Percentiles rank a stretch among this genome's conserved stretches.
These are phyloP conservation scores for Corythucha ciliata DNA, from an alignment of 2,888 invertebrate genomes.

Conservation along the genomic window DNA sequence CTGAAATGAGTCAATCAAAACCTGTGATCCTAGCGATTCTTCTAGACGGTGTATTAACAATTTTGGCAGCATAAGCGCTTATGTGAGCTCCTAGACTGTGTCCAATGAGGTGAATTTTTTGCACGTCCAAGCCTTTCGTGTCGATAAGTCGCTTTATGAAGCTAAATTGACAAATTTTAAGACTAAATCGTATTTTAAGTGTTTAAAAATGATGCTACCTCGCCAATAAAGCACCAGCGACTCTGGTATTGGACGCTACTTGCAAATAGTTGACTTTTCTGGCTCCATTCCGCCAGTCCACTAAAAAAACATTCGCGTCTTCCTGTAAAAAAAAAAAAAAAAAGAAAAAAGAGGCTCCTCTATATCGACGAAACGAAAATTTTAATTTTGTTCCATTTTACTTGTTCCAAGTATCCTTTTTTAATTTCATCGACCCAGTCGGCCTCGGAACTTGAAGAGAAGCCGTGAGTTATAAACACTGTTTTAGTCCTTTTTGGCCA, in stretches of 20 bases:
- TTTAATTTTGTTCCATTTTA: conserved; percentile 36
- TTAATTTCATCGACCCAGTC: conserved; percentile 53
- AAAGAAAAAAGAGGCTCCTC: too few relatives aligned
- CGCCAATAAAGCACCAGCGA: conserved; percentile 38
- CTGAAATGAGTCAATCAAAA: conserved; percentile 3
- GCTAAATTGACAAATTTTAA: conserved; percentile 17
- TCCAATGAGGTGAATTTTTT: conserved; percentile 50
- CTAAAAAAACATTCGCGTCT: conserved; percentile 53
- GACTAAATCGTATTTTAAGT: neutral
- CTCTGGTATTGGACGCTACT: conserved; percentile 39
- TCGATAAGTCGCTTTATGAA: conserved; percentile 24
- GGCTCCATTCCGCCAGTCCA: conserved; percentile 56
- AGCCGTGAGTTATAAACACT: conserved; percentile 54
- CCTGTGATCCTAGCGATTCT: conserved; percentile 46
- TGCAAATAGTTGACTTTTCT: conserved; percentile 50
- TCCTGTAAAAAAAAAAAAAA: conserved; percentile 41
- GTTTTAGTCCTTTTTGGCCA: conserved; percentile 41
- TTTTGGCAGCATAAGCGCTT: conserved; percentile 48
- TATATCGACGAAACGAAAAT: conserved; percentile 5
- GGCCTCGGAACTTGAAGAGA: conserved; percentile 50
- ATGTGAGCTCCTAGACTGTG: conserved; percentile 57
- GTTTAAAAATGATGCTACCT: conserved; percentile 33
- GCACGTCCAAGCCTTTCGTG: conserved; percentile 31
- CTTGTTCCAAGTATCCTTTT: conserved; percentile 49
- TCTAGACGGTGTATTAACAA: conserved; percentile 39